Evolutionary conservation across 1,140 invertebrate genomes (phyloP), one percentile per base, ranked within the genome.

Genomic region (Caenorhabditis elegans): DNA sequence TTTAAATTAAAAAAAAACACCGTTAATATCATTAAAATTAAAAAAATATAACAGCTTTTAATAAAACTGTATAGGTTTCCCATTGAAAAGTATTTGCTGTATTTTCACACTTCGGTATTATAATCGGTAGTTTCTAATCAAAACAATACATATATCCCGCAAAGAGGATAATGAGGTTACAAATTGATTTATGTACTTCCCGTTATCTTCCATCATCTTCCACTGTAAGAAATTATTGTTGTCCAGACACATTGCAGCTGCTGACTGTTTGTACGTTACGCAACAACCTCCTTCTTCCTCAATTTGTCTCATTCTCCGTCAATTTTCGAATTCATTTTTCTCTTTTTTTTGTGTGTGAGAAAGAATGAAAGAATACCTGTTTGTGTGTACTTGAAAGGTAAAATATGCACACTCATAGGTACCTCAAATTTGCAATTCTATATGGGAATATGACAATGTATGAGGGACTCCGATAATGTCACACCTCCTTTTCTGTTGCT

Each of bases 381-480:
- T 22, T 0, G 60, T 39, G 28, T 6, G 6, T 31, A 28, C 4
- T 13, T 4, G n/a, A n/a, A 10, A 26, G n/a, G 11, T 4, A 53
- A 17, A 70, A 22, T 70, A 70, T 39, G 55, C 55, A 60, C 34
- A 70, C 60, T 70, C 60, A 39, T n/a, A 26, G 10, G 19, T 70
- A n/a, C n/a, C n/a, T 39, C 60, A 70, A 70, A 70, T 70, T 70
- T 70, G 60, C 60, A 70, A 70, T 70, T 70, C 60, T 24, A 70
- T 70, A 22, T 70, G 60, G 60, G 60, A 70, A 39, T 17, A 43
- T 39, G 31, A 34, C 26, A 11, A 3, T 13, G 28, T 11, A 39
- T 19, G 34, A 39, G 28, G 31, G 60, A 39, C 60, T 70, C 34
- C 19, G 10, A 17, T n/a, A 70, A 70, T 70, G 60, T 70, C 60